Evolutionary conservation across 2,797 vertebrate species (phyloP), one percentile per base, ranked within the genome.

Genomic region (Crocodylus rhombifer): DNA sequence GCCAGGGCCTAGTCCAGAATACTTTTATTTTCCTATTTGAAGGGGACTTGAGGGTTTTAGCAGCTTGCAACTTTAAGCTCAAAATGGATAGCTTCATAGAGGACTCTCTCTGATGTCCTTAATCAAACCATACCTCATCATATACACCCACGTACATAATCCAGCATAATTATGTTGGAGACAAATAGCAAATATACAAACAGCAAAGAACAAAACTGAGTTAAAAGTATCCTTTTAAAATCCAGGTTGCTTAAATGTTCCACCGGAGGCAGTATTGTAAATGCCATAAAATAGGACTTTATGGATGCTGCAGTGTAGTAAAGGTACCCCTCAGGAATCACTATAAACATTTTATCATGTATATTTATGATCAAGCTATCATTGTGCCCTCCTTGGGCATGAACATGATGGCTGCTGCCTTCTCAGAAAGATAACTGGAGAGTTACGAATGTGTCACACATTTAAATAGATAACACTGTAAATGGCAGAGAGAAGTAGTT

Each of bases 181-280:
- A 93, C 65, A 1, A 51, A 36, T 20, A 82, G 56, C 15, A 85
- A 71, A 62, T 36, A 82, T 5, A 1, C 1, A 3, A 86, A 8
- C 60, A 69, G 26, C 20, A 3, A 91, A 51, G 51, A 91, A 25
- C 23, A 84, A 64, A 77, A 86, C 5, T 1, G 67, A 30, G 67
- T 42, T 71, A 33, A 42, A 14, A 0, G 4, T 42, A n/a, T 65
- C 62, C 13, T 30, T 60, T 26, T 61, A 84, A 86, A 91, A 80
- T 63, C 17, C 25, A 58, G 77, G 21, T 61, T 33, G 30, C 74
- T 75, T 42, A 51, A 89, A 83, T 36, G 61, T 36, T 79, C 93
- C 85, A 89, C 79, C 84, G 91, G 93, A 93, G 84, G 88, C 88
- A 86, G 83, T 14, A 60, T 1, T 67, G 12, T 16, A 62, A 90